These are phyloP conservation scores for Leucophenga montana DNA, from an alignment of 2,888 invertebrate species.

Conservation along the genomic window DNA sequence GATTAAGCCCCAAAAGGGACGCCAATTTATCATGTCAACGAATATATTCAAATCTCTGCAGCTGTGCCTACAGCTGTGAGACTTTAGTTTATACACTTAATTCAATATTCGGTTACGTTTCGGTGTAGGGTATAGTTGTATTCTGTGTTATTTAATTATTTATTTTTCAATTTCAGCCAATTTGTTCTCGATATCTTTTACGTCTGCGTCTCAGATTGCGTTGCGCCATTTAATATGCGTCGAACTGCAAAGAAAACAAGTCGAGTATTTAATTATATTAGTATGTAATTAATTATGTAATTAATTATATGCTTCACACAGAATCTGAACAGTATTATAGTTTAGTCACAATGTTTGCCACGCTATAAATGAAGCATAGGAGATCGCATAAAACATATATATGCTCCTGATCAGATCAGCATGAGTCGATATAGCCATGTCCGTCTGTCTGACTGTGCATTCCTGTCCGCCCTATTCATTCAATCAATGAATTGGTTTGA, in stretches of 20 bases:
- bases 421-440: no score
- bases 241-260: constrained; percentile 5
- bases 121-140: constrained; percentile 3
- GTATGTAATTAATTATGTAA: no score
- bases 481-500: no score
- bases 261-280: no score
- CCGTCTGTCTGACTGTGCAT: no score
- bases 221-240: constrained; percentile 20
- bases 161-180: not conserved
- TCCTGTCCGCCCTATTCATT: no score
- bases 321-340: no score
- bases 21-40: constrained; percentile 71
- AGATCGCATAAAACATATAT: no score
- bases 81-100: not conserved
- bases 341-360: no score
- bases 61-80: not conserved
- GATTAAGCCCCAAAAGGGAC: constrained; percentile 69
- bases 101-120: not conserved
- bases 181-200: constrained; percentile 18
- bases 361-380: no score
- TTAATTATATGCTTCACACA: no score
- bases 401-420: no score
- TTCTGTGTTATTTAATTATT: constrained; percentile 1
- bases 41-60: not conserved
- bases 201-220: constrained; percentile 15